These are phyloP conservation scores for Anoura caudifer DNA, from an alignment of 2,113 vertebrate species.

Conservation along the genomic window DNA sequence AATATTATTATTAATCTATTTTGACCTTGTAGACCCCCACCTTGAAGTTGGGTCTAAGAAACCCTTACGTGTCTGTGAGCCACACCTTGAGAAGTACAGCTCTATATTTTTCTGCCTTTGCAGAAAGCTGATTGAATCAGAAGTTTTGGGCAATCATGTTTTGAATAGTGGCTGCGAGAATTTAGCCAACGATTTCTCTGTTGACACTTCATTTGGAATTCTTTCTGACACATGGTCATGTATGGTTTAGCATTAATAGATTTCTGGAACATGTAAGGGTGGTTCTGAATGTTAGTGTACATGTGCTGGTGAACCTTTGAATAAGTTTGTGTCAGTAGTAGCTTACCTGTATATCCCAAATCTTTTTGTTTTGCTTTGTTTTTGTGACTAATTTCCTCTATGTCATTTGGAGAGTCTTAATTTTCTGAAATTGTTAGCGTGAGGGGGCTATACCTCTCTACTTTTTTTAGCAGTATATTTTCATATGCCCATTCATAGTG, in stretches of 20 bases:
- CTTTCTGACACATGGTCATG: neutral
- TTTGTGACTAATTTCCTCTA: neutral
- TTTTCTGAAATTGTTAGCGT: neutral
- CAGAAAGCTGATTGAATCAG: neutral
- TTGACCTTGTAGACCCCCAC: neutral
- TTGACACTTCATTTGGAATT: constrained; percentile 13
- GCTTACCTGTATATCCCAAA: neutral
- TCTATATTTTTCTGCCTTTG: neutral
- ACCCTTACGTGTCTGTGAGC: neutral
- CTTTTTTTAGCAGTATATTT: neutral
- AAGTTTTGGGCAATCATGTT: neutral
- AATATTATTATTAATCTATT: neutral
- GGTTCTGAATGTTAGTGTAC: neutral
- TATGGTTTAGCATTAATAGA: neutral
- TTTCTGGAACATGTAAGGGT: neutral
- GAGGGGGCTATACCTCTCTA: neutral
- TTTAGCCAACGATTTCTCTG: neutral
- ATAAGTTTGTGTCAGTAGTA: neutral
- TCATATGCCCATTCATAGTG: neutral
- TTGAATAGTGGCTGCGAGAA: neutral
- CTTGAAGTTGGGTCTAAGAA: neutral
- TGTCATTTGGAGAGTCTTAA: neutral
- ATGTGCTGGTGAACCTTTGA: neutral
- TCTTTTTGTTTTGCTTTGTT: neutral
- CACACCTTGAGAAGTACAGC: neutral